phyloP scores from a whole-genome alignment of 2,888 invertebrate species.

The Hirudinaria manillensis region DNA sequence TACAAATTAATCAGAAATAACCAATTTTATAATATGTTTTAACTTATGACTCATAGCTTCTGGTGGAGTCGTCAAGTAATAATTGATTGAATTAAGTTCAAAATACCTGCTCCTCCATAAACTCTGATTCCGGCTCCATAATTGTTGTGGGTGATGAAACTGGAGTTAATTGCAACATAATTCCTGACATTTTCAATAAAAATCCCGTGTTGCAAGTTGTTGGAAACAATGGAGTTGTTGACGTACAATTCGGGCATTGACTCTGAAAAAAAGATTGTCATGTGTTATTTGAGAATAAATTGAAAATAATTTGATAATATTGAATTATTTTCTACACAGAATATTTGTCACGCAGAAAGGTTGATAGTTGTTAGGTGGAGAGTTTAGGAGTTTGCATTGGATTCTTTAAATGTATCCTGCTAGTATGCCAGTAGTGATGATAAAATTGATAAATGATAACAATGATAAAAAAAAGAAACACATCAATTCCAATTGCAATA shows the following conservation, averaged over 20 bases:
- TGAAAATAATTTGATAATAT: background rate
- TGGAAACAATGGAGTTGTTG: constrained; percentile 73
- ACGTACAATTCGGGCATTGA: constrained; percentile 59
- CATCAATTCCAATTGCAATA: too few species aligned
- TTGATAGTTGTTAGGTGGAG: too few species aligned
- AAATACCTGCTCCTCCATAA: constrained; percentile 67
- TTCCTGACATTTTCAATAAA: constrained; percentile 84
- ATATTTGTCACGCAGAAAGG: too few species aligned
- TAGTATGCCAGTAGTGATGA: too few species aligned
- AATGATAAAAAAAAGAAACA: too few species aligned
- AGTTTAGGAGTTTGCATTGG: too few species aligned
- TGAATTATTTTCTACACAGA: too few species aligned
- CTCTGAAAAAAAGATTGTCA: constrained; percentile 26
- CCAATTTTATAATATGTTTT: too few species aligned
- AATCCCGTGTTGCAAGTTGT: constrained; percentile 90
- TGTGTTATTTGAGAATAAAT: background rate
- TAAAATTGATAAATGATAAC: too few species aligned
- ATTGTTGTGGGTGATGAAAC: constrained; percentile 74
- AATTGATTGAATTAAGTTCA: background rate
- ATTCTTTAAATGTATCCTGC: too few species aligned
- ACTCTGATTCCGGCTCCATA: constrained; percentile 83
- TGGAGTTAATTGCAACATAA: constrained; percentile 75
- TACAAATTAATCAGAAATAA: background rate
- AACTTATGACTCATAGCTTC: too few species aligned
- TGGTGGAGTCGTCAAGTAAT: too few species aligned